Conservation (phyloP, 2,113 vertebrate species). For the Silurus asotus region DNA sequence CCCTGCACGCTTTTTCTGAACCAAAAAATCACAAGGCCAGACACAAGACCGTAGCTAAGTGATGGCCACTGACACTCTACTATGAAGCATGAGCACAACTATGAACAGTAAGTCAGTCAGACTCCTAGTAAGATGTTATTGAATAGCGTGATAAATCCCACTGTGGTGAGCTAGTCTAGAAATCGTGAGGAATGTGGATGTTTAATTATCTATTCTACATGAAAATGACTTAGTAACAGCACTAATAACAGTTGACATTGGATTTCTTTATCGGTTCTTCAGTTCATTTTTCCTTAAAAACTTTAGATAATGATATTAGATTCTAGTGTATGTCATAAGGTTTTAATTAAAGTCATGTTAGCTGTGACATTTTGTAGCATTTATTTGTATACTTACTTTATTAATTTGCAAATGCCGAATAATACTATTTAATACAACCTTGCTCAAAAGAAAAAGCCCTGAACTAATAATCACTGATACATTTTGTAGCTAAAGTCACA, state of each 20-base stretch:
- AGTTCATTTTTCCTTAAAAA: neutral
- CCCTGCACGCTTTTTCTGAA: constrained; percentile 1
- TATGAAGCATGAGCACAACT: neutral
- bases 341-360: neutral
- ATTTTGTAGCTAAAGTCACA: neutral
- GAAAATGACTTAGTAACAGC: neutral
- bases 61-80: neutral
- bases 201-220: too few species aligned
- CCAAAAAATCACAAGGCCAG: neutral
- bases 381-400: neutral
- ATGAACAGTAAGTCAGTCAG: neutral
- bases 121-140: neutral
- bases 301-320: neutral
- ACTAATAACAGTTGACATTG: neutral
- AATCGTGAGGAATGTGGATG: too few species aligned
- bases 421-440: too few species aligned
- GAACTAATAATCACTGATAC: neutral
- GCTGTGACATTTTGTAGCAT: neutral
- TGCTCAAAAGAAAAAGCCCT: neutral
- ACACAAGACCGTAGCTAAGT: neutral
- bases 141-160: neutral
- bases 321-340: neutral
- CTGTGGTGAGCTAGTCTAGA: neutral
- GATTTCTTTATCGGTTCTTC: neutral
- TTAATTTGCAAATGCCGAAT: neutral